Conservation (phyloP, 2,888 invertebrate species). For the Philhelius pedissequus region DNA sequence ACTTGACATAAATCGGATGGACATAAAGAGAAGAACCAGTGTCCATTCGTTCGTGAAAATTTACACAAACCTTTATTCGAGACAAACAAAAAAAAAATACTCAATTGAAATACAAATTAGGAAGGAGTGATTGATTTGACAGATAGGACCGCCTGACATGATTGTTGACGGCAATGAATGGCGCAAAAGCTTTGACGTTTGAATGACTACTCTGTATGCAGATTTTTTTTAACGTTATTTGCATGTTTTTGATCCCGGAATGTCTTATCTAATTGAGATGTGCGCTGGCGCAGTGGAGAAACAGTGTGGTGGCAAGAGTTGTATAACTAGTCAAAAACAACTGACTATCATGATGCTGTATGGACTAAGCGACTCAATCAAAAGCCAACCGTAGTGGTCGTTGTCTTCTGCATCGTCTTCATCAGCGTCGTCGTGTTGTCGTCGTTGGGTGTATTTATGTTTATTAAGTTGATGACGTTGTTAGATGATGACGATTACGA, state of each 20-base stretch:
- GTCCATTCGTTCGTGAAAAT: constrained; percentile 16
- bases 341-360: constrained; percentile 19
- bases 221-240: constrained; percentile 20
- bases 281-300: background rate
- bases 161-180: constrained; percentile 43
- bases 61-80: constrained; percentile 8
- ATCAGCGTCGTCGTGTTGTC: background rate
- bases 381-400: background rate
- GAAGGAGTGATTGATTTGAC: constrained; percentile 64
- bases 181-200: constrained; percentile 37
- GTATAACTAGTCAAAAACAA: constrained; percentile 47
- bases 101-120: constrained; percentile 57
- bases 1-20: constrained; percentile 55
- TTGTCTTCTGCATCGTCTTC: background rate
- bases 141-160: constrained; percentile 58
- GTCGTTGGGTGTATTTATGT: background rate
- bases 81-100: constrained; percentile 10
- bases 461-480: constrained; percentile 7
- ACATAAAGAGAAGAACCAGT: constrained; percentile 50
- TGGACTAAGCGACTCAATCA: background rate
- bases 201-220: constrained; percentile 22
- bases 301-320: constrained; percentile 28
- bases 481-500: constrained; percentile 42
- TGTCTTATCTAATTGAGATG: constrained; percentile 54
- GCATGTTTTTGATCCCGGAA: constrained; percentile 18